phyloP scores from a whole-genome alignment of 2,888 invertebrate species.

The Patella pellucida region DNA sequence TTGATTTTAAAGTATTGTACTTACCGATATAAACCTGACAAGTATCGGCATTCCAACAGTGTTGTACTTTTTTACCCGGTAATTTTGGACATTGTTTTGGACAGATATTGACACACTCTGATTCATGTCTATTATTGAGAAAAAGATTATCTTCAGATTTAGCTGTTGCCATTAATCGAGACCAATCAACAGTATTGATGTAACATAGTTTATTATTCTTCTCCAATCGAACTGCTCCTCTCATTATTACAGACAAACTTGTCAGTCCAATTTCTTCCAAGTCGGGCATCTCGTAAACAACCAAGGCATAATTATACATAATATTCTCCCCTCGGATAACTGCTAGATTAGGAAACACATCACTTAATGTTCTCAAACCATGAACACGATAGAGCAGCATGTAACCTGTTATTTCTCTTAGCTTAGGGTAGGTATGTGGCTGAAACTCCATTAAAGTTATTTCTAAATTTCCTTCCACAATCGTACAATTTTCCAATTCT shows the following conservation, averaged over 20 bases:
- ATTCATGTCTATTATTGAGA: conserved; percentile 73
- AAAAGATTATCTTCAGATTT: conserved; percentile 77
- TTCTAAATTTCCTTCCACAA: conserved; percentile 91
- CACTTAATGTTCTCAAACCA: conserved; percentile 84
- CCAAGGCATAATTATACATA: conserved; percentile 87
- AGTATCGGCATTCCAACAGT: conserved; percentile 66
- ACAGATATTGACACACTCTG: conserved; percentile 52
- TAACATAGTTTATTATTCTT: conserved; percentile 92
- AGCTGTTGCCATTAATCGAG: conserved; percentile 76
- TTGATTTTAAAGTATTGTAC: conserved; percentile 24
- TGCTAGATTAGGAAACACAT: conserved; percentile 91
- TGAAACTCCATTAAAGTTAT: conserved; percentile 85
- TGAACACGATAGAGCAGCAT: conserved; percentile 85
- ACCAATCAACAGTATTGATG: conserved; percentile 92
- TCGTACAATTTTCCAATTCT: conserved; percentile 81
- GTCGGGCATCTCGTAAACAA: conserved; percentile 84
- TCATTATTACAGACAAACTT: conserved; percentile 77
- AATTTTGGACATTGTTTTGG: conserved; percentile 41
- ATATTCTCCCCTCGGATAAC: conserved; percentile 90
- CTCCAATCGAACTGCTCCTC: conserved; percentile 90
- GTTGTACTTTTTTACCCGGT: conserved; percentile 22
- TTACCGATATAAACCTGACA: conserved; percentile 67
- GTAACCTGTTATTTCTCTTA: conserved; percentile 92
- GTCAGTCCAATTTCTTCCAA: conserved; percentile 80
- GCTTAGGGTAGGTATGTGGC: conserved; percentile 83